Base-by-base conservation (phyloP, 2,888 invertebrate genomes). In the Ecliptopera silaceata region DNA sequence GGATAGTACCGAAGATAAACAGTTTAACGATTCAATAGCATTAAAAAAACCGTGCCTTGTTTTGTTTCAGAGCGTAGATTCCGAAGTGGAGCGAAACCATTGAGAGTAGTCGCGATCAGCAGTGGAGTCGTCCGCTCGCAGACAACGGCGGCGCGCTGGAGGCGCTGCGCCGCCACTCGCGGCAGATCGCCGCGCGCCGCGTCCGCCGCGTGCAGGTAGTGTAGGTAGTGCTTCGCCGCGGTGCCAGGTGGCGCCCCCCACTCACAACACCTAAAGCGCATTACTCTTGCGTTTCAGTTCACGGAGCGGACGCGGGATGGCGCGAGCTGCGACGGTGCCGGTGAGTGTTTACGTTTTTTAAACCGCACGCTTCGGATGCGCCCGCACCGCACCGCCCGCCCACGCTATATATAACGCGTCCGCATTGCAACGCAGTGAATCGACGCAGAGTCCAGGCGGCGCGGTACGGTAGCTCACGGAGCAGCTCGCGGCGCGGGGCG, bases 141-240 rank as follows among this genome's bases (percentile, higher is more conserved):
- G 47, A 93, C 92, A 93, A 93, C 84, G 95, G 59, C 52, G 10
- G 64, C 84, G 82, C 78, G 76, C 89, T 92, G 96, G 96, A 96
- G 95, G 95, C 95, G 87, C 93, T 96, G 92, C 94, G 95, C 88
- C 95, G 94, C 80, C 96, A 95, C 92, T 95, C 96, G 91, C 94
- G 96, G 93, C 95, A 95, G 92, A 95, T 96, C 90, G 96, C 96
- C 92, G 95, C 95, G 86, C 95, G 93, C 85, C 93, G 93, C 92
- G 93, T 94, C 84, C 94, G 95, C 91, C 95, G 95, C 93, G 95
- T 95, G 91, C 96, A 96, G 95, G 96, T 96, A 89, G 88, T 92
- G 73, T 69, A 74, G 22, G 3, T 12, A 4, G 31, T 68, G 12
- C 44, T 60, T 75, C 77, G 74, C 26, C 8, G 2, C n/a, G 15